Evolutionary conservation across 2,113 vertebrate species (phyloP).

Genomic region (Cromileptes altivelis): DNA sequence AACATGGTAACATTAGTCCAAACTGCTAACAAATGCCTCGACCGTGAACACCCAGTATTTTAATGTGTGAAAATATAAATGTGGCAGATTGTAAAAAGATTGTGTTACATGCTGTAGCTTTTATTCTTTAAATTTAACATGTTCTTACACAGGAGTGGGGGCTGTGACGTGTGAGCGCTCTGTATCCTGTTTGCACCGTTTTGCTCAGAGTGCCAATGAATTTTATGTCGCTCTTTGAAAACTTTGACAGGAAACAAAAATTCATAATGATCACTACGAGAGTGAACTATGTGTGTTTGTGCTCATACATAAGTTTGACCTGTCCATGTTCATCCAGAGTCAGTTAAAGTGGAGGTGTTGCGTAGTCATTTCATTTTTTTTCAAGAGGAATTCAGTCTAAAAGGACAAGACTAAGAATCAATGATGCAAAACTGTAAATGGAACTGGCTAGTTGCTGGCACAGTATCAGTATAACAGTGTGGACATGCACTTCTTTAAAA

Average conservation of each 20-base stretch:
- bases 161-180: neutral
- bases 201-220: neutral
- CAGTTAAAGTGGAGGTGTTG: neutral
- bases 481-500: neutral
- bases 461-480: neutral
- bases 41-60: slow-evolving; percentile 8
- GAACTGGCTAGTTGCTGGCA: slow-evolving; percentile 15
- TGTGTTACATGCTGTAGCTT: neutral
- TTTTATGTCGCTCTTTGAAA: neutral
- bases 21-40: neutral
- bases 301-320: neutral
- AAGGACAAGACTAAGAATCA: too few species aligned
- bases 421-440: neutral
- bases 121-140: neutral
- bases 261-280: neutral
- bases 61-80: neutral
- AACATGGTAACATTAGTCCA: neutral
- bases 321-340: neutral
- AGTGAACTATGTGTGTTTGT: neutral
- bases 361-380: neutral
- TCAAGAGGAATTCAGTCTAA: neutral
- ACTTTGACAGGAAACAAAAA: neutral
- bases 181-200: neutral
- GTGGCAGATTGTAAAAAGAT: neutral
- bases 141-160: neutral